Conservation (phyloP, 1,140 invertebrate species). For the Venturia canescens region DNA sequence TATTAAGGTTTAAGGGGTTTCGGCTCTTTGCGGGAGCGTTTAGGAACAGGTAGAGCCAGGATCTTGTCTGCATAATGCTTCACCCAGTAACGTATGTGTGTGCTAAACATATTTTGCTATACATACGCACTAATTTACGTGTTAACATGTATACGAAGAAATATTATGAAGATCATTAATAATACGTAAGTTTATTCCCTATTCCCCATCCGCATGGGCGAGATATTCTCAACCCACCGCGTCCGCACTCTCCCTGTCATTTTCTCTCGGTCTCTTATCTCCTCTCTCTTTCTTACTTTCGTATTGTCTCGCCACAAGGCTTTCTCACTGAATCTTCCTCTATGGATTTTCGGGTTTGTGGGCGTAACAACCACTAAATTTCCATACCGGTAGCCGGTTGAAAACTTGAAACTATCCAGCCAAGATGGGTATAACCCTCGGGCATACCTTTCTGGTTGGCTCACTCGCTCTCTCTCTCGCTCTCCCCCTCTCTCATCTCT, state of each 20-base stretch:
- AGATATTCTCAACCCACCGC: background rate
- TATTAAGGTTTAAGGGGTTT: conserved; percentile 8
- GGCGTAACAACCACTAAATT: conserved; percentile 43
- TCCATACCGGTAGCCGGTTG: conserved; percentile 45
- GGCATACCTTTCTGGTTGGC: background rate
- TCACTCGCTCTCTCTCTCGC: background rate
- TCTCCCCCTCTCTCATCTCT: background rate
- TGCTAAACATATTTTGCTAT: background rate
- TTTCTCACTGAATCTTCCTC: conserved; percentile 25
- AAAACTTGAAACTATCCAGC: conserved; percentile 28
- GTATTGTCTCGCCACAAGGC: background rate
- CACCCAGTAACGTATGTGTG: conserved; percentile 15
- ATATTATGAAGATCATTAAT: conserved; percentile 41
- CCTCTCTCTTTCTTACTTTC: background rate
- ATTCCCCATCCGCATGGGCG: conserved; percentile 30
- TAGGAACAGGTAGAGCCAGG: background rate
- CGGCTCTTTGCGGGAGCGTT: background rate
- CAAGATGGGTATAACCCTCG: conserved; percentile 22
- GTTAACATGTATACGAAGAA: background rate
- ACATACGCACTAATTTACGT: background rate
- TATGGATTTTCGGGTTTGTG: conserved; percentile 43
- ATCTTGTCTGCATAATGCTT: conserved; percentile 12
- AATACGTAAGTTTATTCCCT: conserved; percentile 37
- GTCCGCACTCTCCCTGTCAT: background rate
- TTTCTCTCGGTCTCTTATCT: background rate